Evolutionary conservation across 2,113 vertebrate species (phyloP).

Genomic region (Pteruthius melanotis): DNA sequence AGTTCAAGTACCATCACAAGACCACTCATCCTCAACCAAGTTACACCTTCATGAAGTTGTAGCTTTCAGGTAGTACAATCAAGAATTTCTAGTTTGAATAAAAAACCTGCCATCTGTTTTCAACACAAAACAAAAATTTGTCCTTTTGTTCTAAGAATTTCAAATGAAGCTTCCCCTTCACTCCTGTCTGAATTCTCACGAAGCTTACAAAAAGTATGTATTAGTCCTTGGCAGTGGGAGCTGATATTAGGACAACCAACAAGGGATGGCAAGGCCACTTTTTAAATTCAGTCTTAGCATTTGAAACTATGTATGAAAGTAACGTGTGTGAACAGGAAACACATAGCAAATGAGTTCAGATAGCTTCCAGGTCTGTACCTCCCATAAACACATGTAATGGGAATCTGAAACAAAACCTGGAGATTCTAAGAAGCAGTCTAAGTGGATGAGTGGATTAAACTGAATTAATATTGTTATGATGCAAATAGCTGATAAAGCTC

Average conservation of each 20-base stretch:
- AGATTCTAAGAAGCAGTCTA: neutral
- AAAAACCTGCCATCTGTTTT: neutral
- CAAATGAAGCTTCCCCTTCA: neutral
- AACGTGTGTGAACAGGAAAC: neutral
- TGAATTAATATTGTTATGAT: slow-evolving; percentile 17
- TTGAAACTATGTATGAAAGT: neutral
- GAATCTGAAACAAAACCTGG: neutral
- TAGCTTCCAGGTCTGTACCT: neutral
- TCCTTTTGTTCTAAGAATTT: neutral
- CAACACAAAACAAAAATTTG: neutral
- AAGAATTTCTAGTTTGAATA: neutral
- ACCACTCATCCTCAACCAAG: neutral
- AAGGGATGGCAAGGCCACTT: neutral
- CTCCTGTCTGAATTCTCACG: neutral
- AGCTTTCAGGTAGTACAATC: neutral
- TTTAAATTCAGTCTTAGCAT: neutral
- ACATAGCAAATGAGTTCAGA: neutral
- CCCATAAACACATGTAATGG: neutral
- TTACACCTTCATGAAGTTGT: neutral
- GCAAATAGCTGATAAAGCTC: neutral
- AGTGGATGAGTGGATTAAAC: neutral
- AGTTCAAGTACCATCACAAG: neutral
- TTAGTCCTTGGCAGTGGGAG: neutral
- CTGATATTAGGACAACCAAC: neutral
- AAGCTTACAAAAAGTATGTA: neutral